Percentiles rank a stretch among this genome's conserved stretches.
phyloP scores from a whole-genome alignment of 2,113 vertebrate species.

The Canis aureus region DNA sequence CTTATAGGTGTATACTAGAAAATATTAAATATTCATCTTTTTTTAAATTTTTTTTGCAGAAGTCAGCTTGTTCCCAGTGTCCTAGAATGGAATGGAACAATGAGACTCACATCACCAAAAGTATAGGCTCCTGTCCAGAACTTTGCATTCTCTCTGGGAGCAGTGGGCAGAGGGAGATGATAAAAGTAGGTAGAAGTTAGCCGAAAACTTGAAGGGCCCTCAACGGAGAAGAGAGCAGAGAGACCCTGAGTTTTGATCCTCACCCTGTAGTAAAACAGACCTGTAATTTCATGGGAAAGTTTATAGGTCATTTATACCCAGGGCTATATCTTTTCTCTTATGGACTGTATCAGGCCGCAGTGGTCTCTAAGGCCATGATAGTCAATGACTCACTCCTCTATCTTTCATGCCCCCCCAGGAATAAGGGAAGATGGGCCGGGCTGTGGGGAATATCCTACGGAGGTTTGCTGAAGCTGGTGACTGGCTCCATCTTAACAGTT shows the following conservation, averaged over 20 bases:
- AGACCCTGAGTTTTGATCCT: background rate
- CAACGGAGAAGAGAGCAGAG: background rate
- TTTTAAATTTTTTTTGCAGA: background rate
- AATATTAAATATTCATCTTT: background rate
- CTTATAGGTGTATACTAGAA: background rate
- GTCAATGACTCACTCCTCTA: background rate
- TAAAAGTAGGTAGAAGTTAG: conserved; percentile 30
- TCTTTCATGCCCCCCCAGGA: background rate
- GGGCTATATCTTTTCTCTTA: background rate
- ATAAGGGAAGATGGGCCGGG: conserved; percentile 41
- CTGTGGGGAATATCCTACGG: conserved; percentile 29
- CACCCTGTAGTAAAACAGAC: background rate
- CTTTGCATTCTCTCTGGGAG: conserved; percentile 6
- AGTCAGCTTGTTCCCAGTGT: background rate
- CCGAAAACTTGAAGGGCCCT: background rate
- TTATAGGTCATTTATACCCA: background rate
- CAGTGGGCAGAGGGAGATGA: background rate
- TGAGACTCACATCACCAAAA: background rate
- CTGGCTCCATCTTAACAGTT: background rate
- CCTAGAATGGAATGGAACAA: conserved; percentile 31
- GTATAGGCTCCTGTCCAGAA: background rate
- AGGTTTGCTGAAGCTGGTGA: conserved; percentile 57
- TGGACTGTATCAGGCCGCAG: conserved; percentile 56
- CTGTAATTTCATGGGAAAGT: background rate
- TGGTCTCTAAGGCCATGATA: conserved; percentile 60